A percentile compares a stretch with the other conserved stretches of the same genome.
Evolutionary conservation across 2,797 vertebrate genomes (phyloP).

Genomic region (Naso thynnoides): DNA sequence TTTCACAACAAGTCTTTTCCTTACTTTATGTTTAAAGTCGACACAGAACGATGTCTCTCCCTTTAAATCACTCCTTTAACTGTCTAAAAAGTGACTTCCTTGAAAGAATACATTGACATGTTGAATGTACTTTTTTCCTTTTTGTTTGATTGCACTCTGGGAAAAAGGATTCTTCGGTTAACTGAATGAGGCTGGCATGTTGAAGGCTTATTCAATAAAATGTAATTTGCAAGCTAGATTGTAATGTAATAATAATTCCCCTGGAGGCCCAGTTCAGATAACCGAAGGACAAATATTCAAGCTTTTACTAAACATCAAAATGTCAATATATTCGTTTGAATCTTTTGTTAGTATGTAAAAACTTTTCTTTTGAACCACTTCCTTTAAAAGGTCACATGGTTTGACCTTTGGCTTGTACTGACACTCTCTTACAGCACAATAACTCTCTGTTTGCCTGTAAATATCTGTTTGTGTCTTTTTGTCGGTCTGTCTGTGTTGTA

Average conservation of each 20-base stretch:
- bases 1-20: conserved; percentile 46
- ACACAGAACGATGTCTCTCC: conserved; percentile 53
- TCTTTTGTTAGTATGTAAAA: conserved; percentile 44
- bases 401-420: conserved; percentile 66
- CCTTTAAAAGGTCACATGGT: conserved; percentile 58
- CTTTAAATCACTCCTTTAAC: conserved; percentile 57
- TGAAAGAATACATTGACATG: conserved; percentile 68
- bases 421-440: conserved; percentile 69
- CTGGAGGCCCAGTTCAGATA: conserved; percentile 19
- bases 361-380: conserved; percentile 52
- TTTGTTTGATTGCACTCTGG: conserved; percentile 18
- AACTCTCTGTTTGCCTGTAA: conserved; percentile 64
- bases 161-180: conserved; percentile 42
- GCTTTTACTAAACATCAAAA: conserved; percentile 68
- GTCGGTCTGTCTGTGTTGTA: conserved; percentile 47
- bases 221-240: neutral
- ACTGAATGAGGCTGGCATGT: conserved; percentile 35
- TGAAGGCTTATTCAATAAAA: neutral
- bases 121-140: conserved; percentile 54
- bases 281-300: conserved; percentile 32
- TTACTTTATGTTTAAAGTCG: conserved; percentile 46
- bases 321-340: conserved; percentile 69
- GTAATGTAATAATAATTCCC: neutral
- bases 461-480: conserved; percentile 54
- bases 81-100: conserved; percentile 51